Base-by-base conservation (phyloP, 2,113 vertebrate genomes). In the Antechinus stuartii region DNA sequence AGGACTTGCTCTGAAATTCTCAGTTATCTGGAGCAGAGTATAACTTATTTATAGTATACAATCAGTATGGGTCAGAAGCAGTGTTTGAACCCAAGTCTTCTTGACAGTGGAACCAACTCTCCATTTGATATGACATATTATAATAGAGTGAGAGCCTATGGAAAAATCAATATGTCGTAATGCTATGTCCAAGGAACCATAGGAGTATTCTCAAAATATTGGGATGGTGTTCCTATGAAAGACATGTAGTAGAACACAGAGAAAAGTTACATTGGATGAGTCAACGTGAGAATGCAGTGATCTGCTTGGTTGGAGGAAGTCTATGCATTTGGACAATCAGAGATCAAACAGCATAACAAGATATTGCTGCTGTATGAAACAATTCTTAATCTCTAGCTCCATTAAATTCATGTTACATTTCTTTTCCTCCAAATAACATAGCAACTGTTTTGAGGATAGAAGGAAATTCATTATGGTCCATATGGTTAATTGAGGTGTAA, bases 371-470 rank as follows among this genome's bases (percentile, higher is more conserved):
- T 42, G n/a, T 42, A 42, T 84, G 68, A 61, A 91, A 96, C 94
- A 91, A 35, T 26, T 42, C 47, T 94, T 8, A 0, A 89, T 68
- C 90, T 24, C 84, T n/a, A 92, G 89, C 16, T 2, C 1, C 35
- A 5, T 89, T 53, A 93, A 91, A 89, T 93, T 50, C n/a, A 47
- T 6, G 30, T 0, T 27, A 11, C 50, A 10, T 19, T 12, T 92
- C 68, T 54, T 92, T 95, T 93, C n/a, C 91, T 94, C 90, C 42
- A 54, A 53, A 92, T 84, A 49, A 35, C 22, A 0, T 12, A 46
- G 22, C 24, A 68, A 47, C 42, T 84, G n/a, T 42, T 42, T 84
- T 42, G n/a, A 84, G 42, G n/a, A 0, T 2, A 7, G 0, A 12
- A 54, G 19, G 56, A 91, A 53, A 56, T 23, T 61, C 94, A 24